These are phyloP conservation scores for Amphiprion percula DNA, from an alignment of 2,113 vertebrate species.

Conservation along the genomic window DNA sequence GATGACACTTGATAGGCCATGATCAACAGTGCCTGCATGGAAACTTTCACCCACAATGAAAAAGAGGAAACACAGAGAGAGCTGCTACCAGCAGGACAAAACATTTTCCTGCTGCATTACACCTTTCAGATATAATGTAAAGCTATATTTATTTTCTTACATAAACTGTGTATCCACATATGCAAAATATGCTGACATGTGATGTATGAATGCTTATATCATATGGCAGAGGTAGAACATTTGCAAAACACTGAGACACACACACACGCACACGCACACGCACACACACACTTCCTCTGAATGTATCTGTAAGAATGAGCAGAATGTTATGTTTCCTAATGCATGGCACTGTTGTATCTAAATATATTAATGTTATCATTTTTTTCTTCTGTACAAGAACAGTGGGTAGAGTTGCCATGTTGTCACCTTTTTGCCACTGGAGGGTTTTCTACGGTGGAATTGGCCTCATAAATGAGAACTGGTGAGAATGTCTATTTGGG, in stretches of 20 bases:
- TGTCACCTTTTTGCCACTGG: constrained; percentile 19
- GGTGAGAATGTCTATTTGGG: constrained; percentile 30
- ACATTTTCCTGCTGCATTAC: constrained; percentile 28
- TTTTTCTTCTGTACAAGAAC: constrained; percentile 13
- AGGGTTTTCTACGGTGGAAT: constrained; percentile 23
- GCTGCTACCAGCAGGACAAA: constrained; percentile 31
- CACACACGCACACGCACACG: not conserved
- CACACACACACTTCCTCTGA: not conserved
- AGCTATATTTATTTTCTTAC: constrained; percentile 38
- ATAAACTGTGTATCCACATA: constrained; percentile 10
- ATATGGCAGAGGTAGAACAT: constrained; percentile 8
- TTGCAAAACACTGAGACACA: not conserved
- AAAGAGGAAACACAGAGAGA: constrained; percentile 10
- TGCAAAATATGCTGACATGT: constrained; percentile 32
- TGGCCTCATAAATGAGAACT: constrained; percentile 10
- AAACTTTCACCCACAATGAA: constrained; percentile 84
- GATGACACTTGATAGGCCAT: constrained; percentile 90
- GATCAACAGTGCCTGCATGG: constrained; percentile 93
- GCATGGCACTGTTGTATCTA: constrained; percentile 14
- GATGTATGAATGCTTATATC: not conserved
- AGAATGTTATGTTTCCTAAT: constrained; percentile 20
- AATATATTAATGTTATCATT: constrained; percentile 18
- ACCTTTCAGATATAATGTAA: constrained; percentile 46
- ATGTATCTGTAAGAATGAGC: constrained; percentile 19
- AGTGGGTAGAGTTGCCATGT: constrained; percentile 18